A percentile compares a stretch with the other conserved stretches of the same genome.
phyloP scores from a whole-genome alignment of 2,888 invertebrate genomes.

The Trilocha varians region DNA sequence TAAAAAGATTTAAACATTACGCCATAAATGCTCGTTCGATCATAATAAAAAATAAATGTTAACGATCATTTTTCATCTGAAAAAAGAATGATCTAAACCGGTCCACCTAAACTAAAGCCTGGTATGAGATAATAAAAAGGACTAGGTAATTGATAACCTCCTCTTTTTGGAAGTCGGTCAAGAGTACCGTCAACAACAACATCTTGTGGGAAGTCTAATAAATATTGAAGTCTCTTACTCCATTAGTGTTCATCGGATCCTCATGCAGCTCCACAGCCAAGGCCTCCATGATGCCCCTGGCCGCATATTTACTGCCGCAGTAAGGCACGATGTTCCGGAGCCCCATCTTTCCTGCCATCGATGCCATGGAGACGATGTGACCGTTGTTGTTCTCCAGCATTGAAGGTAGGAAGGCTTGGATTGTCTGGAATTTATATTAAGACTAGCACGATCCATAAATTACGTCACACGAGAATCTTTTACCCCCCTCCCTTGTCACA shows the following conservation, averaged over 20 bases:
- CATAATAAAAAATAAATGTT: no score
- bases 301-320: slow-evolving; percentile 86
- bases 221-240: slow-evolving; percentile 26
- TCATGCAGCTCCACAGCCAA: slow-evolving; percentile 81
- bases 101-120: no score
- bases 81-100: no score
- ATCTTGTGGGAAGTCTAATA: not conserved
- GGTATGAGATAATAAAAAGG: not conserved
- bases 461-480: no score
- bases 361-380: slow-evolving; percentile 82
- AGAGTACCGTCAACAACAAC: no score
- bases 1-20: no score
- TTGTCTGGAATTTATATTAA: slow-evolving; percentile 56
- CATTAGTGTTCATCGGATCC: slow-evolving; percentile 46
- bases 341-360: slow-evolving; percentile 83
- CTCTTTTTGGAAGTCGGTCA: no score
- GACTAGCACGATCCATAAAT: no score
- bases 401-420: slow-evolving; percentile 82
- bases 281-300: slow-evolving; percentile 87
- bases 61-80: no score
- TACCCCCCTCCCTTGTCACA: no score
- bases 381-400: slow-evolving; percentile 82
- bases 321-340: slow-evolving; percentile 83
- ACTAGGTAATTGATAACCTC: not conserved
- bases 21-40: no score